Evolutionary conservation across 2,113 vertebrate species (phyloP).

Genomic region (Megaleporinus macrocephalus): DNA sequence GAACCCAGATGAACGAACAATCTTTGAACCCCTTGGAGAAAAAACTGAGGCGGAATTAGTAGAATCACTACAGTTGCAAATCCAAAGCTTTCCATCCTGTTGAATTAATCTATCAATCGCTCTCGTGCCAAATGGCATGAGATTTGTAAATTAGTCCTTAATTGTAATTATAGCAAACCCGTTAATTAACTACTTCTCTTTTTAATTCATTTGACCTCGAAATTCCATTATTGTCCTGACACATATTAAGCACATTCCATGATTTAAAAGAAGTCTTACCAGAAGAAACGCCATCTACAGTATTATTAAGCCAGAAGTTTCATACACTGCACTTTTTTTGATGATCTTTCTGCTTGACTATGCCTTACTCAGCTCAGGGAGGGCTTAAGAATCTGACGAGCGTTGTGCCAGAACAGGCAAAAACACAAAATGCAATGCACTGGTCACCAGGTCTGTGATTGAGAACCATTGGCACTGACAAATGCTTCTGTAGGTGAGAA

Average conservation of each 20-base stretch:
- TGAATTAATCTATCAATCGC: neutral
- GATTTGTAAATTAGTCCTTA: neutral
- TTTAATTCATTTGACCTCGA: neutral
- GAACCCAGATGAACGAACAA: slow-evolving; percentile 13
- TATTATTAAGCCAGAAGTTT: neutral
- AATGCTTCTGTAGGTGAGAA: too few species aligned
- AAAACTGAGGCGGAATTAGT: slow-evolving; percentile 1
- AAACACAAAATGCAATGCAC: too few species aligned
- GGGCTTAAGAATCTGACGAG: neutral
- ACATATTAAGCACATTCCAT: neutral
- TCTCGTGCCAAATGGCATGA: neutral
- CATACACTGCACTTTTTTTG: neutral
- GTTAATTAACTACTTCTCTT: neutral
- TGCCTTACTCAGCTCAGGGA: neutral
- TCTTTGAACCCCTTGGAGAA: slow-evolving; percentile 7
- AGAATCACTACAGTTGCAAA: neutral
- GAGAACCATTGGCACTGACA: too few species aligned
- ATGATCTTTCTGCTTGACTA: neutral
- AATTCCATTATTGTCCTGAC: neutral
- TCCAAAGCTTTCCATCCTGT: neutral
- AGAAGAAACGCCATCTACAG: neutral
- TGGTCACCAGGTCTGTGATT: too few species aligned
- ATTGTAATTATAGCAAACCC: neutral
- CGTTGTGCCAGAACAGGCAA: too few species aligned
- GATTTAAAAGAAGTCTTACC: neutral